Evolutionary conservation across 2,797 vertebrate species (phyloP), one percentile per base, ranked within the genome.

Genomic region (Thunnus albacares): DNA sequence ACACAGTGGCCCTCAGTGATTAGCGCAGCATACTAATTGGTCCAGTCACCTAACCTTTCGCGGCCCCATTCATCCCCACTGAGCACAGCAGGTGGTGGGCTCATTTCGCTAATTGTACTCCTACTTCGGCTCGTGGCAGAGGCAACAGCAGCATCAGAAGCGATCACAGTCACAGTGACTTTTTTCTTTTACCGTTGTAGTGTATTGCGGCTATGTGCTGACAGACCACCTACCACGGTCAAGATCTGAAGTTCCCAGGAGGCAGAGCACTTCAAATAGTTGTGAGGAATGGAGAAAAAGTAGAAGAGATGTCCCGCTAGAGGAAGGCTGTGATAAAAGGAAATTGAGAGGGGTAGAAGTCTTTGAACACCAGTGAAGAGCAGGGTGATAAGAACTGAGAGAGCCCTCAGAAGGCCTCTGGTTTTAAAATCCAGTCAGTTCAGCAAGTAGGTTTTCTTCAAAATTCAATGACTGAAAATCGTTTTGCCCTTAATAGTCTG

Each of bases 21-120:
- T 81, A 81, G 53, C 17, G 0, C 70, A 57, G 3, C 35, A 41
- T 49, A 24, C 66, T 92, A 88, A 90, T 88, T 78, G 62, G 55
- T 81, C 22, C 57, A 47, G 86, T 89, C 79, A 75, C 62, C 38
- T 91, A 70, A 89, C 90, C 83, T 92, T 90, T 76, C 2, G 1
- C 67, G 38, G 55, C 33, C 77, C n/a, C 6, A 5, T 28, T 75
- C 41, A 53, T 56, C 28, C 45, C 47, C 56, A n/a, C 73, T 55
- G 55, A 57, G 79, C 85, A 6, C 80, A 79, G 76, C 89, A 77
- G 89, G 86, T 86, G 80, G 64, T 10, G 13, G 43, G 52, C 70
- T 70, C 57, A 60, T 51, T 30, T 52, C 20, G 35, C 22, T 84
- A 87, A 87, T 86, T 84, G 60, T n/a, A n/a, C 30, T 62, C 26